phyloP scores from a whole-genome alignment of 2,113 vertebrate genomes.

The Neogale vison region DNA sequence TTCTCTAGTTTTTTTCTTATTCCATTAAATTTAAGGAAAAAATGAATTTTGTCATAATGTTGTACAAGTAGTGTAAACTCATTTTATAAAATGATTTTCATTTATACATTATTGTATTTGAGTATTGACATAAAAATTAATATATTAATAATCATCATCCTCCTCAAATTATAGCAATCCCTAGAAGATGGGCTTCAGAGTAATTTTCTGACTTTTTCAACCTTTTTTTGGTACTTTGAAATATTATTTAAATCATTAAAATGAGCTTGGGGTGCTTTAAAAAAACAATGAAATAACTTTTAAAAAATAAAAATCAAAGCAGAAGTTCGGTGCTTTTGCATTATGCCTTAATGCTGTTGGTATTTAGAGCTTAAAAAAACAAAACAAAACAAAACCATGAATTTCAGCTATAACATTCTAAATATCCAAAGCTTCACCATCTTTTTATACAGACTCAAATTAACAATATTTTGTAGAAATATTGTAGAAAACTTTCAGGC shows the following conservation, averaged over 20 bases:
- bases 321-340: not conserved
- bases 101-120: not conserved
- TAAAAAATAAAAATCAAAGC: not conserved
- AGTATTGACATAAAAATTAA: not conserved
- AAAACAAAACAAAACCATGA: not conserved
- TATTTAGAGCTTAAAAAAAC: not conserved
- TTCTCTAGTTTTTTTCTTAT: not conserved
- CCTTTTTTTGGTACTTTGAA: not conserved
- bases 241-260: constrained; percentile 22
- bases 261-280: not conserved
- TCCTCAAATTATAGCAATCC: not conserved
- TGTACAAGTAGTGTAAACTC: not conserved
- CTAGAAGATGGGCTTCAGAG: not conserved
- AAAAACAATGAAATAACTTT: not conserved
- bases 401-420: not conserved
- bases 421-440: not conserved
- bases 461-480: not conserved
- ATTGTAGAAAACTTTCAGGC: not conserved
- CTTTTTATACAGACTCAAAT: not conserved
- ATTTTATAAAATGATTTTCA: not conserved
- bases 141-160: too few species aligned
- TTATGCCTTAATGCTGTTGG: not conserved
- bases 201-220: not conserved
- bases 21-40: not conserved
- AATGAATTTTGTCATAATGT: not conserved